phyloP scores from a whole-genome alignment of 2,113 vertebrate species.

The Malurus elegans region DNA sequence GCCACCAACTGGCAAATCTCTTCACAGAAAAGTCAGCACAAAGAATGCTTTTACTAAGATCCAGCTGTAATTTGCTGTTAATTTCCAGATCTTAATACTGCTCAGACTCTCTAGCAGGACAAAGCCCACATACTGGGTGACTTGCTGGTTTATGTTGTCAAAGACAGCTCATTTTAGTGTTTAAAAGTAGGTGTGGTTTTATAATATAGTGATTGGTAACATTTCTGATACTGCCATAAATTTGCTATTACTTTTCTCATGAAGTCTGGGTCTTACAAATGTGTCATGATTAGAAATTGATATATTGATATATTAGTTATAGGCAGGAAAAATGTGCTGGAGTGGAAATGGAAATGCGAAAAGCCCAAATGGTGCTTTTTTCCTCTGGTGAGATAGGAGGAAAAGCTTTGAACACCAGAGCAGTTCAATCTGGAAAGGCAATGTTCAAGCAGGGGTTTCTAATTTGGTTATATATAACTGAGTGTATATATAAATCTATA shows the following conservation, averaged over 20 bases:
- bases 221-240: background rate
- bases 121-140: background rate
- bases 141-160: background rate
- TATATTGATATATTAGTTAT: background rate
- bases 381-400: background rate
- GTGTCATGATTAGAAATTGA: background rate
- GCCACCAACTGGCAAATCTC: background rate
- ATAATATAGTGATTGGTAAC: background rate
- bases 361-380: background rate
- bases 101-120: background rate
- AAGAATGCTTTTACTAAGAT: background rate
- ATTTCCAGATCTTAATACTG: background rate
- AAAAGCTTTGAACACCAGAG: background rate
- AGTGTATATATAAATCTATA: background rate
- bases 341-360: background rate
- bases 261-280: background rate
- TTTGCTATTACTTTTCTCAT: background rate
- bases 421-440: background rate
- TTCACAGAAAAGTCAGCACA: background rate
- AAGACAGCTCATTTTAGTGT: background rate
- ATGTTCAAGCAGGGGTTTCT: background rate
- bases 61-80: background rate
- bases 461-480: background rate
- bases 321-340: background rate
- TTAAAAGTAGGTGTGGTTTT: background rate